Evolutionary conservation across 2,888 invertebrate species (phyloP).

Genomic region (Pyralis farinalis): DNA sequence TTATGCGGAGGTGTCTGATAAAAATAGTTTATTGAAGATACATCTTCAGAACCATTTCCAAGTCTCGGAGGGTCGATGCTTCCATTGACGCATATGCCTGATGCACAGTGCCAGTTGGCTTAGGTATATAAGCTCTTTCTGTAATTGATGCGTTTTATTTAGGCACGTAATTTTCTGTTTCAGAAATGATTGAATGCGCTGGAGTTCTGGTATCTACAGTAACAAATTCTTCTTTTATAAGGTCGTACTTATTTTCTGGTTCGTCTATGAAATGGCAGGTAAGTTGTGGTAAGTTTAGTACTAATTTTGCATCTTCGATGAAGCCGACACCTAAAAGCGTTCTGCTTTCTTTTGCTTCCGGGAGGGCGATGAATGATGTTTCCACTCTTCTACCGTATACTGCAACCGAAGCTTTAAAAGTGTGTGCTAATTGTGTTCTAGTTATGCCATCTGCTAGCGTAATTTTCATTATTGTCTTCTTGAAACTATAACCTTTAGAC

Average conservation of each 20-base stretch:
- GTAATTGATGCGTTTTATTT: no score
- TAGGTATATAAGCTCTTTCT: no score
- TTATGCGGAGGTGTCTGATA: neutral
- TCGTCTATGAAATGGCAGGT: constrained; percentile 1
- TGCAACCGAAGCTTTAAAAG: neutral
- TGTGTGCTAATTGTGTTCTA: neutral
- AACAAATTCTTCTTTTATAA: no score
- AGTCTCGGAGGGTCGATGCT: no score
- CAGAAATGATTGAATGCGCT: no score
- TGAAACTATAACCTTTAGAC: neutral
- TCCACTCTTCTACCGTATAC: neutral
- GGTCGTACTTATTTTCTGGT: neutral
- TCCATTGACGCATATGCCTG: no score
- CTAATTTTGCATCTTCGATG: neutral
- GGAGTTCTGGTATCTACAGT: no score
- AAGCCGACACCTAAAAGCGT: constrained; percentile 6
- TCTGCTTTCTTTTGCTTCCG: neutral
- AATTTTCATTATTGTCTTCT: neutral
- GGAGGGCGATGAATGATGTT: neutral
- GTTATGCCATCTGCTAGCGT: neutral
- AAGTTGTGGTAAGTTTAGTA: constrained; percentile 1
- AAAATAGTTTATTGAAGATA: no score
- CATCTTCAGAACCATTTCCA: no score
- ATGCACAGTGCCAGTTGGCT: no score
- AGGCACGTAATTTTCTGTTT: no score